These are phyloP conservation scores for Trachymyrmex septentrionalis DNA, from an alignment of 1,140 invertebrate species.

Conservation along the genomic window DNA sequence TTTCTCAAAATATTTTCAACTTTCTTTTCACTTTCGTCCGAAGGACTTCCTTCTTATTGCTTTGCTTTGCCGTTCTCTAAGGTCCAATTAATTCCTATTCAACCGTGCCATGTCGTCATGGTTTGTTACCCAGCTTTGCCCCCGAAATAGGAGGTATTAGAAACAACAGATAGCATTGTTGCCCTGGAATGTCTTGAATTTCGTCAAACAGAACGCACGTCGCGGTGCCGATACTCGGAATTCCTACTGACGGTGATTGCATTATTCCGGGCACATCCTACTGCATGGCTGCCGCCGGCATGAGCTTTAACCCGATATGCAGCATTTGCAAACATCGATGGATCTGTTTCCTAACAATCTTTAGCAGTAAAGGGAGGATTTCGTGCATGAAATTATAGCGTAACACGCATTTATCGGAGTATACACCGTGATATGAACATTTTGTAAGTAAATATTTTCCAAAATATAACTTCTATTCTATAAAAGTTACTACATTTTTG, in stretches of 20 bases:
- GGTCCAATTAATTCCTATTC: slow-evolving; percentile 31
- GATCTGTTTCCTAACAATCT: background rate
- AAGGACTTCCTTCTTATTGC: background rate
- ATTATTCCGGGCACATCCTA: slow-evolving; percentile 66
- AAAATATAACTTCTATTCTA: background rate
- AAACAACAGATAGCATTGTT: slow-evolving; percentile 53
- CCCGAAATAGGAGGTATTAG: slow-evolving; percentile 18
- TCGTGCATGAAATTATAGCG: background rate
- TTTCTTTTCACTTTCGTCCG: background rate
- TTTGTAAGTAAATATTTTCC: background rate
- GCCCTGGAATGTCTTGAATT: slow-evolving; percentile 67
- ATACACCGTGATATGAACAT: background rate
- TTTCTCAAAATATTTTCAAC: background rate
- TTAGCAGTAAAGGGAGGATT: slow-evolving; percentile 21
- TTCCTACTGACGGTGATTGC: slow-evolving; percentile 68
- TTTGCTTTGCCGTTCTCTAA: background rate
- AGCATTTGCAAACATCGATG: slow-evolving; percentile 37
- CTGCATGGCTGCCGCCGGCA: slow-evolving; percentile 43
- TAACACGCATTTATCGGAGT: background rate
- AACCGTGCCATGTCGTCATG: slow-evolving; percentile 26
- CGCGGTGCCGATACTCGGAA: slow-evolving; percentile 62
- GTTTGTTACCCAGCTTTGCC: slow-evolving; percentile 12
- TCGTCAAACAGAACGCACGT: slow-evolving; percentile 57
- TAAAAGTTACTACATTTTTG: background rate
- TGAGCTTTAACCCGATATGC: slow-evolving; percentile 58